Percentiles rank a stretch among this genome's conserved stretches.
Conservation (phyloP, 37 sponge, comb jelly and placozoan species). For the Cliona cf. orientalis region DNA sequence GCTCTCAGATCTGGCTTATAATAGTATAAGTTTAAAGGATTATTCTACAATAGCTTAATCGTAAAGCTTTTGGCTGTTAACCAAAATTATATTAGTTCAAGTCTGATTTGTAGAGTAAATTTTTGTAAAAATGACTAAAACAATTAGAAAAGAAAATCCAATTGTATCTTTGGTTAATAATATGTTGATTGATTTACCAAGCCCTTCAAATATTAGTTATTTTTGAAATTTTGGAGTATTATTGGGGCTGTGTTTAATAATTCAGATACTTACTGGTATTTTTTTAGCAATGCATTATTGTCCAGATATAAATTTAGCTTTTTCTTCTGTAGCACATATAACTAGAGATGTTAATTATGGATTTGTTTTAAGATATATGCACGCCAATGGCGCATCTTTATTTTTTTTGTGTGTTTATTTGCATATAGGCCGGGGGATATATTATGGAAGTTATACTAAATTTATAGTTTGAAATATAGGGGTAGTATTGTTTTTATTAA, state of each 20-base stretch:
- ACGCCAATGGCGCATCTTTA: conserved; percentile 84
- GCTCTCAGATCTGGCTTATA: not conserved
- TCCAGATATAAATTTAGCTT: conserved; percentile 71
- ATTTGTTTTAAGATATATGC: conserved; percentile 70
- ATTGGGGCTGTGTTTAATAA: conserved; percentile 66
- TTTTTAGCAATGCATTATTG: conserved; percentile 90
- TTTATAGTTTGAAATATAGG: conserved; percentile 70
- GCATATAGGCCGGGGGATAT: conserved; percentile 78
- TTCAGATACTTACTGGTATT: conserved; percentile 73
- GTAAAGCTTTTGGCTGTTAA: conserved; percentile 78
- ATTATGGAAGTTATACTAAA: conserved; percentile 75
- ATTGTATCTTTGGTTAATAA: conserved; percentile 60
- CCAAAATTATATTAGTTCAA: conserved; percentile 60
- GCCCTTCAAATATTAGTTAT: conserved; percentile 78
- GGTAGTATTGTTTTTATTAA: conserved; percentile 77
- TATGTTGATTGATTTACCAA: conserved; percentile 64
- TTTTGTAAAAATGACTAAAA: conserved; percentile 39
- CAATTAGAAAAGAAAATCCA: conserved; percentile 53
- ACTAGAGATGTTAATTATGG: conserved; percentile 70
- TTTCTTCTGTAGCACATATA: conserved; percentile 68
- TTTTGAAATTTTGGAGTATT: conserved; percentile 86
- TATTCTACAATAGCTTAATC: conserved; percentile 33
- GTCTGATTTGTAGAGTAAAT: conserved; percentile 25
- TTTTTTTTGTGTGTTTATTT: conserved; percentile 88
- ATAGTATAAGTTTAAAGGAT: not conserved